Evolutionary conservation across 1,140 invertebrate species (phyloP).

Genomic region (Littorina saxatilis): DNA sequence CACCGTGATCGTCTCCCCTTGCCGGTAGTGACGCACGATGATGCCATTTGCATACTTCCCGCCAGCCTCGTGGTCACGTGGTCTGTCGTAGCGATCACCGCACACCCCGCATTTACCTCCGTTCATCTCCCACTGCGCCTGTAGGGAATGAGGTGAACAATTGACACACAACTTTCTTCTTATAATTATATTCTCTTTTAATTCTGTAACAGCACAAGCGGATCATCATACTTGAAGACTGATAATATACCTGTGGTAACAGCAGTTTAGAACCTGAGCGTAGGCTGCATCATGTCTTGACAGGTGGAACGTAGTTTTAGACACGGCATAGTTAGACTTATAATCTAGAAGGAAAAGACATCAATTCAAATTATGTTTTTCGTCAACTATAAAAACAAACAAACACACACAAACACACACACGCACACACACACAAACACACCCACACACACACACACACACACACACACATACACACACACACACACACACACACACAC

Average conservation of each 20-base stretch:
- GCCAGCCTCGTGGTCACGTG: constrained; percentile 71
- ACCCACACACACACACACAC: no score
- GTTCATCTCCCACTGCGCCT: constrained; percentile 65
- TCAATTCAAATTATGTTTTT: neutral
- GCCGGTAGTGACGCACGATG: constrained; percentile 68
- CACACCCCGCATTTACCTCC: constrained; percentile 75
- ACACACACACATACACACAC: no score
- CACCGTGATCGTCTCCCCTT: constrained; percentile 55
- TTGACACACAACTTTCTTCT: neutral
- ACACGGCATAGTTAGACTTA: neutral
- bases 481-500: no score
- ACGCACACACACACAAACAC: no score
- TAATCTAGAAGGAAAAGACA: neutral
- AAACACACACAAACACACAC: no score
- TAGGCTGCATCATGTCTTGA: neutral
- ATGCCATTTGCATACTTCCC: constrained; percentile 74
- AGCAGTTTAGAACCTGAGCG: neutral
- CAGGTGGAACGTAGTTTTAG: neutral
- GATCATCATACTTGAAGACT: neutral
- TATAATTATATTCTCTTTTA: neutral
- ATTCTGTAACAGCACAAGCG: neutral
- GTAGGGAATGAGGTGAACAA: constrained; percentile 31
- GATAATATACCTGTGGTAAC: neutral
- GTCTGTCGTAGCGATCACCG: constrained; percentile 61
- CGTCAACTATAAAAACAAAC: no score